Evolutionary conservation across 2,797 vertebrate species (phyloP).

Genomic region (Sparus aurata): DNA sequence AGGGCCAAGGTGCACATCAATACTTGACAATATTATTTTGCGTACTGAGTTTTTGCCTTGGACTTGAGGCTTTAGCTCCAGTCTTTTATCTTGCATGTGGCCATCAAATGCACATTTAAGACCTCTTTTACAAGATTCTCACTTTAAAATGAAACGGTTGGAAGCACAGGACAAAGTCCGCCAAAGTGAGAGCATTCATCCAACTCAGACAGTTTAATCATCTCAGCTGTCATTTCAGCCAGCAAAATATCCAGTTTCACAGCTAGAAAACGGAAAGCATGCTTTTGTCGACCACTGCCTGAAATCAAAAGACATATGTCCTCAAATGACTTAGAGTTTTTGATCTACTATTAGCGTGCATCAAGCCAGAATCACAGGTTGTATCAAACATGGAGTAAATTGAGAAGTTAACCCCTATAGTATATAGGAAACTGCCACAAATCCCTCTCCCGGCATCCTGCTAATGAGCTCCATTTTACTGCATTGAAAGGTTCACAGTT

Average conservation of each 20-base stretch:
- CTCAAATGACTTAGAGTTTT: neutral
- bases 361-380: neutral
- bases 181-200: neutral
- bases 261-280: neutral
- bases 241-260: neutral
- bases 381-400: slow-evolving; percentile 6
- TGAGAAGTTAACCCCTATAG: slow-evolving; percentile 21
- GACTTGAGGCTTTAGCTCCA: neutral
- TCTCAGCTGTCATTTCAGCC: neutral
- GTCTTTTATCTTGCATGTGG: neutral
- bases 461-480: slow-evolving; percentile 59
- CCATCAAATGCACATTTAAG: neutral
- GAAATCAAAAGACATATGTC: neutral
- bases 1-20: neutral
- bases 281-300: neutral
- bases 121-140: neutral
- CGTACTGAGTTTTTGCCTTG: neutral
- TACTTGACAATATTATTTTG: neutral
- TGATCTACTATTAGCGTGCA: neutral
- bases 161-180: neutral
- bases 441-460: slow-evolving; percentile 25
- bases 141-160: neutral
- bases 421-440: slow-evolving; percentile 32
- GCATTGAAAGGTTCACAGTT: slow-evolving; percentile 58
- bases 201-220: neutral